Evolutionary conservation across 2,113 vertebrate species (phyloP), one percentile per base, ranked within the genome.

Genomic region (Dromaius novaehollandiae): DNA sequence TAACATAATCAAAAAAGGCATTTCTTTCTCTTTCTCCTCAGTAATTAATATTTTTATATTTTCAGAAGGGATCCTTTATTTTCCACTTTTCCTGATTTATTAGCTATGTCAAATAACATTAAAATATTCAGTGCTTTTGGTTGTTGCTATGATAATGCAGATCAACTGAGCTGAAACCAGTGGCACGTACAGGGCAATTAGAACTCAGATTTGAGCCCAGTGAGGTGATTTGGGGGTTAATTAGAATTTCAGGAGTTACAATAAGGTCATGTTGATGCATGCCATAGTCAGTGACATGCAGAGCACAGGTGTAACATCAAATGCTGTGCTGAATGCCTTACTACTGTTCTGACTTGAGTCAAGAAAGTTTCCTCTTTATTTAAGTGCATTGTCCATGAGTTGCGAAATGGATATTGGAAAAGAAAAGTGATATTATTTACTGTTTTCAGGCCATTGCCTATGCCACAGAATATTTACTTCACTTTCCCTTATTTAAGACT

Each of bases 101-200:
- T 36, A 63, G 68, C 30, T 63, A 16, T 84, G 51, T 42, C 76
- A 93, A 84, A 91, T 90, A 84, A 66, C 32, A 63, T 82, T 78
- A 79, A 95, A 97, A 71, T 83, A 90, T 51, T 92, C 61, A 44
- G 44, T 93, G 76, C 18, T 90, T 92, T 91, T 87, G 64, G 5
- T 28, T 80, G 42, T 69, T 6, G 1, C 63, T 90, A 9, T 34
- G 48, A 44, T 68, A 90, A 88, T 58, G 32, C 36, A 92, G 40
- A 87, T 20, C 8, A 40, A 20, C 38, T 50, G 46, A 70, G 76
- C 46, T 83, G 81, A 91, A 96, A 77, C 26, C 28, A 78, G 73
- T 85, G 69, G 26, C 65, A 36, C 34, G 28, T 91, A 42, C 55
- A 60, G 14, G 82, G 30, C 48, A 94, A 92, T 90, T 91, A 81